These are phyloP conservation scores for Hipposideros armiger DNA, from an alignment of 2,113 vertebrate species.

Conservation along the genomic window DNA sequence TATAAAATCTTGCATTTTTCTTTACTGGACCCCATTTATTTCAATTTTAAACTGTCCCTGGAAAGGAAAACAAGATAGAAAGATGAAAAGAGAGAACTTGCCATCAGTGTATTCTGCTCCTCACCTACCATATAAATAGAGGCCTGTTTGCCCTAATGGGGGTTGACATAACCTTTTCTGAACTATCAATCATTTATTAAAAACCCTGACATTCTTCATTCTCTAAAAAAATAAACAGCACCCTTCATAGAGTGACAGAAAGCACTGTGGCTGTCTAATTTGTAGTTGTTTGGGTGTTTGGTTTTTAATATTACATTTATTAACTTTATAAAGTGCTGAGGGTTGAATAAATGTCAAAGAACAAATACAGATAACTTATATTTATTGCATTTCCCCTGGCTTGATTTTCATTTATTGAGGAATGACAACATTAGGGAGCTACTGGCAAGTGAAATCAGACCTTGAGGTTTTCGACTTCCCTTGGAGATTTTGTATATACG, in stretches of 20 bases:
- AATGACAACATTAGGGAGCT: background rate
- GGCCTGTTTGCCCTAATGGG: constrained; percentile 57
- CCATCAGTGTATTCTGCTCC: background rate
- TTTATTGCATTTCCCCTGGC: constrained; percentile 29
- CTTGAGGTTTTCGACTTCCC: background rate
- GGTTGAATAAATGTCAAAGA: constrained; percentile 57
- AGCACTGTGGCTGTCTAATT: constrained; percentile 25
- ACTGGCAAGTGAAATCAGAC: background rate
- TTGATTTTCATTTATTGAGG: background rate
- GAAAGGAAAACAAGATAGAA: constrained; percentile 70
- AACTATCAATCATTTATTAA: constrained; percentile 75
- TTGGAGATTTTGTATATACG: constrained; percentile 60
- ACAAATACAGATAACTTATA: constrained; percentile 14
- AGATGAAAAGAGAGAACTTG: constrained; percentile 60
- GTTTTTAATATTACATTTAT: constrained; percentile 58
- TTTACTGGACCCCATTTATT: constrained; percentile 53
- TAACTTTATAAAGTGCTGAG: constrained; percentile 43
- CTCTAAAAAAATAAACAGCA: constrained; percentile 32
- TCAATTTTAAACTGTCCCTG: constrained; percentile 65
- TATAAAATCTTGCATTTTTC: background rate
- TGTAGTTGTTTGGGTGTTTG: constrained; percentile 16
- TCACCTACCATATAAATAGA: constrained; percentile 40
- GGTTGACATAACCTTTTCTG: constrained; percentile 67
- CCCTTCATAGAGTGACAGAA: constrained; percentile 68
- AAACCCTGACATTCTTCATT: constrained; percentile 52